These are phyloP conservation scores for Nesoenas mayeri DNA, from an alignment of 2,113 vertebrate genomes.

Conservation along the genomic window DNA sequence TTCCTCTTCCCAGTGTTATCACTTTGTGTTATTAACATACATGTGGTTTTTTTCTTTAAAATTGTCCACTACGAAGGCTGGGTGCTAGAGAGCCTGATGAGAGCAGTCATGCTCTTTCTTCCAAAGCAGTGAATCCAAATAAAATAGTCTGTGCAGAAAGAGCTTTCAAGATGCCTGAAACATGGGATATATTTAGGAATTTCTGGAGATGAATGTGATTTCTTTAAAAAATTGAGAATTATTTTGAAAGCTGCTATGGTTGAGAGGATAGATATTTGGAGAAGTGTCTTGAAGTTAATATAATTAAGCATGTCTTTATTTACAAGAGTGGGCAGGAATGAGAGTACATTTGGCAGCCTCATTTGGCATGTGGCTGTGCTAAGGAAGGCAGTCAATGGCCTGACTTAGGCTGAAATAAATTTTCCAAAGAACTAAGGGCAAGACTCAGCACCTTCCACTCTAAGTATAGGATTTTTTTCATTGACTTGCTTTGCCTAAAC, in stretches of 20 bases:
- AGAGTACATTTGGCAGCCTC: background rate
- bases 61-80: background rate
- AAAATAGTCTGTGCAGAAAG: background rate
- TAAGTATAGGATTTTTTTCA: background rate
- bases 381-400: background rate
- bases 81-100: background rate
- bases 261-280: background rate
- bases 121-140: background rate
- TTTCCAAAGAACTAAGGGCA: background rate
- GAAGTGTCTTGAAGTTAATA: conserved; percentile 24
- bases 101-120: background rate
- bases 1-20: background rate
- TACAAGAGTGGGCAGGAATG: background rate
- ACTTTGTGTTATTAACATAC: background rate
- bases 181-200: background rate
- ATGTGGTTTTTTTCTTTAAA: background rate
- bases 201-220: background rate
- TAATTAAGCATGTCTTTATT: conserved; percentile 7
- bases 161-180: background rate
- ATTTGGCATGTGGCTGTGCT: background rate
- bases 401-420: background rate
- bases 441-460: background rate
- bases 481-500: background rate
- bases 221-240: background rate
- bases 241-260: background rate